Base-by-base conservation (phyloP, 2,797 vertebrate species). In the Brachyrhaphis roseni region DNA sequence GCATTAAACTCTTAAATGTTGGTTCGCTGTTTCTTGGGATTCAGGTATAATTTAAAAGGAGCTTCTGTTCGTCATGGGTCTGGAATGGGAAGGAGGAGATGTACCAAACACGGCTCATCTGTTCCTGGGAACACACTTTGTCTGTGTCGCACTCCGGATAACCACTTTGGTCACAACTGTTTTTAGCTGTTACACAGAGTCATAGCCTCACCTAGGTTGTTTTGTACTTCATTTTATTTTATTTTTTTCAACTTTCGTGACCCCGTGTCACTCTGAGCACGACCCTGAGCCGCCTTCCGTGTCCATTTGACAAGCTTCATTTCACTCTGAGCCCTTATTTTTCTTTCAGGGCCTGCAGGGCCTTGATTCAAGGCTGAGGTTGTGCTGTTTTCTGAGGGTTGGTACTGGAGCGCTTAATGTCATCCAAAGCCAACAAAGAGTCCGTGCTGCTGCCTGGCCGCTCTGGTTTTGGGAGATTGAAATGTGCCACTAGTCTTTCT, bases 231-330 rank as follows among this genome's bases (percentile, higher is more conserved):
- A 45, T 20, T 51, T 47, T 16, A 47, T 80, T 89, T 82, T 51
- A 23, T 28, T 53, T 59, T 41, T 41, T 41, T 8, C 73, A 87
- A 88, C 84, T 85, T 86, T 78, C 75, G 76, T 94, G 91, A 92
- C 91, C 94, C 94, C 79, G 34, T 88, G 89, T 90, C 91, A 88
- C 90, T 87, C 87, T 77, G 72, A 85, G 87, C 88, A 68, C 79
- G 89, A 89, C 92, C 89, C 84, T 66, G 76, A 89, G 90, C 92
- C 82, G 88, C 87, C 90, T 91, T 90, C 91, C 81, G 84, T 94
- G 92, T 94, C 93, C 91, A 89, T 93, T 93, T 93, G 92, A 93
- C 93, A 94, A 90, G 92, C 93, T 93, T 93, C 86, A 91, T 94
- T 94, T 94, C 91, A 92, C 84, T 84, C 90, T 86, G 87, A 91